Base-by-base conservation (phyloP, 2,797 vertebrate genomes). In the Sebastes matsubarae region DNA sequence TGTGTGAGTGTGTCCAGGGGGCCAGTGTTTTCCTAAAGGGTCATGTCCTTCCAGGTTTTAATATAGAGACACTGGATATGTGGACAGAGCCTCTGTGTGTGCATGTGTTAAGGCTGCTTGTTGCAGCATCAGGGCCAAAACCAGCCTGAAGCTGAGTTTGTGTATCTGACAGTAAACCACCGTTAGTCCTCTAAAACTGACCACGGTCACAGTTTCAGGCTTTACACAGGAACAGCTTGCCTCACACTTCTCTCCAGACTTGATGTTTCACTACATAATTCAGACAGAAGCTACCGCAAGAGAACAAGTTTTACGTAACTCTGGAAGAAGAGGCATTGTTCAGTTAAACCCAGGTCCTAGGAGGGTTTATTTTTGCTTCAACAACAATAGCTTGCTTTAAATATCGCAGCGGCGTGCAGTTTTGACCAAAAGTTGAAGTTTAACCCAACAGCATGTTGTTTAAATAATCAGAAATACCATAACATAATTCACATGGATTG, bases 1-100 rank as follows among this genome's bases (percentile, higher is more conserved):
- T 80, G 81, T 68, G 65, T 73, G 83, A 64, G 72, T 72, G 63
- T 83, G 81, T 90, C 80, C 77, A 55, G 77, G 89, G 84, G 84
- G 85, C 79, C 84, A 82, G 78, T 93, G 90, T 94, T 94, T 93
- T 92, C 75, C 88, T 93, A 91, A 83, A 88, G 87, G 92, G 93
- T 95, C 92, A 68, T 79, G 94, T 93, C 94, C 94, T 94, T 87
- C 87, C 79, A 89, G 79, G 82, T 91, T 94, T 93, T 92, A 93
- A 94, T 93, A 91, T 86, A 91, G 84, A 92, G 88, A 92, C 90
- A 93, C 75, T 88, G 90, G 93, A 94, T 93, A 87, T 93, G 89
- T 92, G 90, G 88, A 89, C 86, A 89, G 77, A 90, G 87, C 65
- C 81, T 80, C 78, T 16, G 75, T 79, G 72, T 71, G 79, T 89